Percentiles rank a stretch among this genome's conserved stretches.
These are phyloP conservation scores for Uria lomvia DNA, from an alignment of 2,113 vertebrate genomes.

Conservation along the genomic window DNA sequence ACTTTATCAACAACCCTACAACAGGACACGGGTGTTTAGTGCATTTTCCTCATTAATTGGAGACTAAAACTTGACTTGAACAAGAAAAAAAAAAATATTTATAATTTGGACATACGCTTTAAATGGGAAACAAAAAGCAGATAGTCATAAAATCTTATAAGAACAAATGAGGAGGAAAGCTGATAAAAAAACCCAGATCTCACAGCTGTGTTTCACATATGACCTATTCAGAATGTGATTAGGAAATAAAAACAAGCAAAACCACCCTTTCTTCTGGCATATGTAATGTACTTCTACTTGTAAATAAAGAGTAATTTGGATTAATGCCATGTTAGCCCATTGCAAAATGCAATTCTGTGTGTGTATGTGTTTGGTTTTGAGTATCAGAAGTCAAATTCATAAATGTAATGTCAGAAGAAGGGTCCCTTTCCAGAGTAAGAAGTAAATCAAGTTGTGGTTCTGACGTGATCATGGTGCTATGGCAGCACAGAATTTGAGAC, in stretches of 20 bases:
- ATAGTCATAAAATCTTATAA: not conserved
- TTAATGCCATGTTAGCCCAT: not conserved
- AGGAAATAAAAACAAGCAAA: conserved; percentile 12
- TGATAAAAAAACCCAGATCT: not conserved
- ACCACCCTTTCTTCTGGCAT: not conserved
- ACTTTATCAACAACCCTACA: not conserved
- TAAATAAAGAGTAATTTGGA: not conserved
- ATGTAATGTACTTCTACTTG: not conserved
- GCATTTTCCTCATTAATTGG: not conserved
- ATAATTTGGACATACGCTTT: not conserved
- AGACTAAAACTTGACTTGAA: not conserved
- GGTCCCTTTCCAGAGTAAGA: not conserved
- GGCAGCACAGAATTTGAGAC: not conserved
- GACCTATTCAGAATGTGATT: conserved; percentile 23
- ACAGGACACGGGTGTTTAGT: not conserved
- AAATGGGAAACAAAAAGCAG: conserved; percentile 13
- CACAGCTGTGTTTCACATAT: not conserved
- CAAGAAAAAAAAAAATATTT: not conserved
- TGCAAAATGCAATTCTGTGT: not conserved
- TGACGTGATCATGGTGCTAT: not conserved
- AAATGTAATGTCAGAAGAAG: not conserved
- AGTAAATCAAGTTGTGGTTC: not conserved
- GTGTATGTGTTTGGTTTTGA: not conserved
- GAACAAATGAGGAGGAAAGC: not conserved
- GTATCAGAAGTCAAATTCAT: not conserved